Evolutionary conservation across 1,140 invertebrate genomes (phyloP), one percentile per base, ranked within the genome.

Genomic region (Camponotus floridanus): DNA sequence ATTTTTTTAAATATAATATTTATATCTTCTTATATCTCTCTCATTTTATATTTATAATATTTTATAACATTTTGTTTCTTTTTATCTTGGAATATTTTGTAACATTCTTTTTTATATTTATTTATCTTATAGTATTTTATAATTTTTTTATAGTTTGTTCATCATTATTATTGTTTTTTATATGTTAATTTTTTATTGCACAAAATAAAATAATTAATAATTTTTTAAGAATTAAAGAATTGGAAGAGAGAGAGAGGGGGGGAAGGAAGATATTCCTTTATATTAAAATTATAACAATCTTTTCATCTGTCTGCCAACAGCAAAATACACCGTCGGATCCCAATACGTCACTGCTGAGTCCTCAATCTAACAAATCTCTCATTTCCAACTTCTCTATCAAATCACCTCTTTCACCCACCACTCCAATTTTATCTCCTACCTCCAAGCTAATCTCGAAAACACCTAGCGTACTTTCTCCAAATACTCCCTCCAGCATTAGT

Each of bases 401-500:
- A 48, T 93, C 93, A 0, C 91, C 93, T 0, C 33, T 94, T 1
- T 94, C 93, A 0, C 91, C 94, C 0, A 92, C 81, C 0, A 93
- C 92, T 0, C 92, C 93, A 2, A 78, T 92, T 21, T 87, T 93
- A 21, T 94, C 93, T 0, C 94, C 92, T 0, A 88, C 92, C 5
- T 93, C 93, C 45, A 95, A 94, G 70, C 88, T 93, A 86, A 87
- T 93, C 71, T 79, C 89, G 1, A 94, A 93, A 76, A 91, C 90
- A 6, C 88, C 92, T 0, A 93, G 91, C 71, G 76, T 95, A 0
- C 86, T 95, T 3, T 95, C 95, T 1, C 95, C 94, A 3, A 92
- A 93, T 4, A 94, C 94, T 11, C 94, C 94, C n/a, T 94, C 94
- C 0, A 92, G 94, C 9, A 95, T 94, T 3, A 93, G 92, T 48